Evolutionary conservation across 1,140 invertebrate species (phyloP).

Genomic region (Drosophila serrata): DNA sequence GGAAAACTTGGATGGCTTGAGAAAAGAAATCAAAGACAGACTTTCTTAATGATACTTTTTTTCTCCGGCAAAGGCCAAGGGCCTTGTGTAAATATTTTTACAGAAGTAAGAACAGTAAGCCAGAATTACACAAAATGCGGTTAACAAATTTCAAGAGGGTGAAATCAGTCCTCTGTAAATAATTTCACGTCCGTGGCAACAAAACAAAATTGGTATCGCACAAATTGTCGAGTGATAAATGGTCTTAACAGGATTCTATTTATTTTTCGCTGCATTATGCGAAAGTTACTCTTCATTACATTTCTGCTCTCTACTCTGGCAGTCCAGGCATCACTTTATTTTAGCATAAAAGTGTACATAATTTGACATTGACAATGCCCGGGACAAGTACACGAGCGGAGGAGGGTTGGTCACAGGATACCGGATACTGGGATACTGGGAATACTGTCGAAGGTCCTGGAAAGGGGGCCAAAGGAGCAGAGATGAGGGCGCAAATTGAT

Average conservation of each 20-base stretch:
- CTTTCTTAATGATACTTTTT: slow-evolving; percentile 29
- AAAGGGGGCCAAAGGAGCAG: background rate
- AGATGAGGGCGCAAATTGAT: slow-evolving; percentile 64
- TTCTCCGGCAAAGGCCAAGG: background rate
- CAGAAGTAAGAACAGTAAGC: slow-evolving; percentile 18
- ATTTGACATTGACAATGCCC: slow-evolving; percentile 78
- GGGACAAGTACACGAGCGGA: slow-evolving; percentile 18
- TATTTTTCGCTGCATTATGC: slow-evolving; percentile 44
- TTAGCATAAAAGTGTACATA: slow-evolving; percentile 80
- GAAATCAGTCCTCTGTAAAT: slow-evolving; percentile 83
- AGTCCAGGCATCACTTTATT: slow-evolving; percentile 65
- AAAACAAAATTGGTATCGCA: slow-evolving; percentile 58
- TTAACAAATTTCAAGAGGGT: slow-evolving; percentile 71
- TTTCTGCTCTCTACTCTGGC: background rate
- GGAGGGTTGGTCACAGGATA: slow-evolving; percentile 1
- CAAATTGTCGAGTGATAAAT: slow-evolving; percentile 81
- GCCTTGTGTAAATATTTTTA: slow-evolving; percentile 55
- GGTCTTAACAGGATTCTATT: slow-evolving; percentile 81
- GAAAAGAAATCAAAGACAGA: slow-evolving; percentile 41
- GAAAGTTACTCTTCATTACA: slow-evolving; percentile 56
- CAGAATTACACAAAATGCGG: slow-evolving; percentile 63
- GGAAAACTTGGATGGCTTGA: background rate
- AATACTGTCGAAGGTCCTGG: slow-evolving; percentile 7
- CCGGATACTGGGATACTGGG: slow-evolving; percentile 2
- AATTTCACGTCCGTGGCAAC: slow-evolving; percentile 70